Evolutionary conservation across 92 coral and sea anemone genomes (phyloP).

Genomic region (Paramuricea clavata): DNA sequence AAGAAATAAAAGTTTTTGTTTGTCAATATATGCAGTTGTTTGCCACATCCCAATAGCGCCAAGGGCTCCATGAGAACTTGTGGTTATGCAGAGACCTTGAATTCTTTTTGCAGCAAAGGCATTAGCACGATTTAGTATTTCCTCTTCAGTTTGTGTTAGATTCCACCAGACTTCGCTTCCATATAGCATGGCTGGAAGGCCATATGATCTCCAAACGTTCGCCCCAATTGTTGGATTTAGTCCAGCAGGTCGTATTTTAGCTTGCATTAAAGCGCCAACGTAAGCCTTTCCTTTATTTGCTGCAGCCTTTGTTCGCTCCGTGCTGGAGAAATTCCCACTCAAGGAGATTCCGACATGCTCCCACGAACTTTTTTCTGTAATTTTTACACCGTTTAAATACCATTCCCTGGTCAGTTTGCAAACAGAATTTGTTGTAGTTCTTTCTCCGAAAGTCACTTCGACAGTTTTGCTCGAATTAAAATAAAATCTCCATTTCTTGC

Average conservation of each 20-base stretch:
- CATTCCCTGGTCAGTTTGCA: background rate
- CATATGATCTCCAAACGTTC: conserved; percentile 22
- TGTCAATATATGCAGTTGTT: conserved; percentile 15
- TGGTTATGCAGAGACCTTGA: conserved; percentile 5
- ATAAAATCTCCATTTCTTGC: conserved; percentile 20
- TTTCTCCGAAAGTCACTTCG: conserved; percentile 12
- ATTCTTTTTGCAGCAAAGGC: conserved; percentile 19
- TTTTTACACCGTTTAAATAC: background rate
- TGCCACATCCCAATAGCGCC: conserved; percentile 25
- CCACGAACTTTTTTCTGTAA: conserved; percentile 2
- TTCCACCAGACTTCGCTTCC: conserved; percentile 24
- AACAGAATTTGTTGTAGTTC: conserved; percentile 1
- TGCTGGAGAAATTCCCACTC: conserved; percentile 24
- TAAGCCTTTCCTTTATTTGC: conserved; percentile 8
- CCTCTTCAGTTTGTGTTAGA: conserved; percentile 1
- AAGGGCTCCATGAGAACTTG: background rate
- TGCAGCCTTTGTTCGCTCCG: background rate
- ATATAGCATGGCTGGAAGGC: conserved; percentile 12
- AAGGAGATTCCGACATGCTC: conserved; percentile 6
- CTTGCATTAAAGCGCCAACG: background rate
- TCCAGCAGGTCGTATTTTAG: conserved; percentile 26
- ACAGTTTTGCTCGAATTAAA: conserved; percentile 12
- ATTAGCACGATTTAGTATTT: background rate
- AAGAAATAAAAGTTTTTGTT: conserved; percentile 21
- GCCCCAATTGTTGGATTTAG: conserved; percentile 19